Conservation (phyloP, 2,113 vertebrate species). For the Rhinolophus ferrumequinum region DNA sequence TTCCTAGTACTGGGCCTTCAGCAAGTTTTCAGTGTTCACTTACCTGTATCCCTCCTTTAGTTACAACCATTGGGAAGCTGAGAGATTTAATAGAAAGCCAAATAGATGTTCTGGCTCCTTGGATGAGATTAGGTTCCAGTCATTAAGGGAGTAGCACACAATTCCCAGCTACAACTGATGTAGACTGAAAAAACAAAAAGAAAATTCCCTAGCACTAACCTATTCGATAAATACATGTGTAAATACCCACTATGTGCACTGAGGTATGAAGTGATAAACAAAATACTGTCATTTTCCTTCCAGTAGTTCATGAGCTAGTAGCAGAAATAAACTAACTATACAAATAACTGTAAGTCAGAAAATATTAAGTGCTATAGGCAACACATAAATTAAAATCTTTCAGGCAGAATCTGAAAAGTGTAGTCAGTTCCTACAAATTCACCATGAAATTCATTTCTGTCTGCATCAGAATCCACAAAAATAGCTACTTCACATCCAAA, state of each 20-base stretch:
- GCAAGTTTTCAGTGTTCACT: background rate
- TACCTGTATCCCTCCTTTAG: background rate
- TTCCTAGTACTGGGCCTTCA: background rate
- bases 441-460: background rate
- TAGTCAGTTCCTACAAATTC: background rate
- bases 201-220: background rate
- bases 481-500: background rate
- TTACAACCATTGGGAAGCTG: background rate
- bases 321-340: background rate
- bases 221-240: background rate
- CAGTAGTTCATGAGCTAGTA: slow-evolving; percentile 1
- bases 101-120: background rate
- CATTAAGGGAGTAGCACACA: background rate
- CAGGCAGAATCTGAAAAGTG: background rate
- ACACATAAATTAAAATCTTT: slow-evolving; percentile 43
- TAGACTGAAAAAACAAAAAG: background rate
- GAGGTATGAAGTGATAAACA: slow-evolving; percentile 27
- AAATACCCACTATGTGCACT: background rate
- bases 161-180: background rate
- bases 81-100: background rate
- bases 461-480: slow-evolving; percentile 6
- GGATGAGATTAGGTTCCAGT: background rate
- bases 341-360: background rate
- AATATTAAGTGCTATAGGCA: background rate
- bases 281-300: background rate